Conservation (phyloP, 2,888 invertebrate genomes). For the Lycia hirtaria region DNA sequence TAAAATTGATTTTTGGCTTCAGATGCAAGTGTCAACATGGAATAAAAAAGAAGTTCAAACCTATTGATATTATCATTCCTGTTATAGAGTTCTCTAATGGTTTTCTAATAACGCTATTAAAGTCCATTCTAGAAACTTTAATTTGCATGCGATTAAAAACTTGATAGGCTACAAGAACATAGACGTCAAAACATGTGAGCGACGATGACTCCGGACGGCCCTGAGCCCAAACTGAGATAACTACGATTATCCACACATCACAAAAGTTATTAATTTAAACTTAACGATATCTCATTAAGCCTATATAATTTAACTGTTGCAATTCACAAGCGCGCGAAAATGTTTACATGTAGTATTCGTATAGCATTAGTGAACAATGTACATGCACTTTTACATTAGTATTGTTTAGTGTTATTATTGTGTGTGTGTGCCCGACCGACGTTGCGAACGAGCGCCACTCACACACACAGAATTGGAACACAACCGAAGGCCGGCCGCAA, state of each 20-base stretch:
- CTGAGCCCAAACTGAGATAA: slow-evolving; percentile 33
- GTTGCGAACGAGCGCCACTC: too few species aligned
- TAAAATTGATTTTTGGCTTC: too few species aligned
- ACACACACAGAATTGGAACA: too few species aligned
- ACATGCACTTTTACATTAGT: too few species aligned
- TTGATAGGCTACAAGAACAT: not conserved
- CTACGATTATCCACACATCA: slow-evolving; percentile 29
- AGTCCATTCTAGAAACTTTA: slow-evolving; percentile 4
- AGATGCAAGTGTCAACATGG: too few species aligned
- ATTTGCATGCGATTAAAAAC: slow-evolving; percentile 16
- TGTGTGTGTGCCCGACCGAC: too few species aligned
- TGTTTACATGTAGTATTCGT: too few species aligned
- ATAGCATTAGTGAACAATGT: too few species aligned
- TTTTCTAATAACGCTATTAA: not conserved
- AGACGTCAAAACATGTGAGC: slow-evolving; percentile 14
- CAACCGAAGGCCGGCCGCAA: too few species aligned
- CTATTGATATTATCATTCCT: not conserved
- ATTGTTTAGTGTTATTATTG: too few species aligned
- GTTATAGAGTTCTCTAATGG: not conserved
- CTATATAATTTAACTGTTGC: slow-evolving; percentile 18
- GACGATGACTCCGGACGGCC: slow-evolving; percentile 28
- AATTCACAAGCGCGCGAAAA: too few species aligned
- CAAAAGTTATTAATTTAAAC: slow-evolving; percentile 32
- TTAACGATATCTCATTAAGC: slow-evolving; percentile 29
- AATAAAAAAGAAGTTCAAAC: too few species aligned